phyloP scores from a whole-genome alignment of 1,140 invertebrate genomes.

The Contarinia nasturtii region DNA sequence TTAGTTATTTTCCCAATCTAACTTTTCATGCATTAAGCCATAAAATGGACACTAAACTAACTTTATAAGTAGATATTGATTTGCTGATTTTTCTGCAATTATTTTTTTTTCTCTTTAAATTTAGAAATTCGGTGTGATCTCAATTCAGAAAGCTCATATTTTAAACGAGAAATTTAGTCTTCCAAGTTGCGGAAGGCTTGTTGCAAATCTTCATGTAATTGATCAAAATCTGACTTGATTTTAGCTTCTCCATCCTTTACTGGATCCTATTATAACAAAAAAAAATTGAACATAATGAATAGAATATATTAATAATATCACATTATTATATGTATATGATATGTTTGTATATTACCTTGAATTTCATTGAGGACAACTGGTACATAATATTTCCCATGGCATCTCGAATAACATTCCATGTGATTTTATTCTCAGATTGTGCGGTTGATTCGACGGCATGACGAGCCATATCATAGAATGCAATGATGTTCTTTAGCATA shows the following conservation, averaged over 20 bases:
- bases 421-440: constrained; percentile 98
- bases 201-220: constrained; percentile 85
- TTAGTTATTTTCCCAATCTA: no score
- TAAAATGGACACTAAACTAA: no score
- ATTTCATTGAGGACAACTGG: constrained; percentile 98
- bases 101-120: not conserved
- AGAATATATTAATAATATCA: not conserved
- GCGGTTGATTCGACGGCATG: constrained; percentile 96
- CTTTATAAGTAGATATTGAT: no score
- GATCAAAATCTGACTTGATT: constrained; percentile 92
- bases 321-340: not conserved
- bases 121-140: not conserved
- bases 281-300: constrained; percentile 5
- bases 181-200: constrained; percentile 97
- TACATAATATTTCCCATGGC: constrained; percentile 92
- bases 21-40: no score
- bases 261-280: constrained; percentile 56
- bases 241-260: constrained; percentile 94
- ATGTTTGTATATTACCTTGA: constrained; percentile 53
- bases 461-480: constrained; percentile 94
- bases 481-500: constrained; percentile 97
- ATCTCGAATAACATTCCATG: constrained; percentile 93
- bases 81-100: not conserved
- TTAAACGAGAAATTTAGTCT: constrained; percentile 62
- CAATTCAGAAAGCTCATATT: no score